Conservation (phyloP, 2,113 vertebrate species). For the Bothrops jararaca region DNA sequence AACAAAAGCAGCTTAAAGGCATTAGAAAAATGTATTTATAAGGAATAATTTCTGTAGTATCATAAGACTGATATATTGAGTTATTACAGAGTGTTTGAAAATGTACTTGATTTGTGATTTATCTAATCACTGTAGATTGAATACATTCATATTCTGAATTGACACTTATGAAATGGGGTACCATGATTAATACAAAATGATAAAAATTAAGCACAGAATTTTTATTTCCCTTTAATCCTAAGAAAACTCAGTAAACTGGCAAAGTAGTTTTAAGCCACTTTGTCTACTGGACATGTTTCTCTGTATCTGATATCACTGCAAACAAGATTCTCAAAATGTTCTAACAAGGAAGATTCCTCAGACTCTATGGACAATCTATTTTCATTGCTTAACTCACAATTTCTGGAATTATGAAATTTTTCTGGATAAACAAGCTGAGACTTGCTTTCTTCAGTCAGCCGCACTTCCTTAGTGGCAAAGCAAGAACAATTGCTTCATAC, state of each 20-base stretch:
- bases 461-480: neutral
- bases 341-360: neutral
- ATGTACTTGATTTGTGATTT: neutral
- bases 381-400: neutral
- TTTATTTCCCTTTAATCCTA: neutral
- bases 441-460: neutral
- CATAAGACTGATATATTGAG: neutral
- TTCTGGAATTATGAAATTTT: neutral
- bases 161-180: neutral
- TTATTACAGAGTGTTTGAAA: neutral
- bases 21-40: neutral
- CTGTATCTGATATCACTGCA: neutral
- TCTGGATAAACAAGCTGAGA: neutral
- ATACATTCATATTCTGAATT: neutral
- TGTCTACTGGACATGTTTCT: neutral
- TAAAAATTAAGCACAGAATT: neutral
- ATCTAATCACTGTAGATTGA: neutral
- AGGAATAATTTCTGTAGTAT: neutral
- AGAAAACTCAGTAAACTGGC: neutral
- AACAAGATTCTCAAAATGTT: neutral
- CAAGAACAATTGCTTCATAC: neutral
- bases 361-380: neutral
- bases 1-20: neutral
- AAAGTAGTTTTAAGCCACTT: neutral
- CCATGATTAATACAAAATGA: too few relatives aligned